Evolutionary conservation across 2,113 vertebrate species (phyloP).

Genomic region (Crotalus viridis): DNA sequence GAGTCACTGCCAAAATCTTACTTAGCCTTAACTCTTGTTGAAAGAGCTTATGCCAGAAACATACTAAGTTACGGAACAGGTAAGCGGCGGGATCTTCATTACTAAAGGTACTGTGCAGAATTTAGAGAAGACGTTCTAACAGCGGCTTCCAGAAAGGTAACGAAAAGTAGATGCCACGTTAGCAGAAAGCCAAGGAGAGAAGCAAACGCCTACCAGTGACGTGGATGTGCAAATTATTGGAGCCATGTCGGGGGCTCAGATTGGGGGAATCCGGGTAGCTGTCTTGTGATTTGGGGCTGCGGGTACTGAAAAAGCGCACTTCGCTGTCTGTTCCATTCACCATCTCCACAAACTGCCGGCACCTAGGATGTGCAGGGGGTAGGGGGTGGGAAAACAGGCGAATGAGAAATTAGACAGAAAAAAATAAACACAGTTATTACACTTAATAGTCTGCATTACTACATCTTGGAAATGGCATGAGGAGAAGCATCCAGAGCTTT

Average conservation of each 20-base stretch:
- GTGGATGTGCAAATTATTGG: constrained; percentile 85
- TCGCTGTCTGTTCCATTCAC: constrained; percentile 98
- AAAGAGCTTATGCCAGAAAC: neutral
- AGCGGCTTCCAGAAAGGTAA: neutral
- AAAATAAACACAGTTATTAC: neutral
- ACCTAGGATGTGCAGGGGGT: constrained; percentile 69
- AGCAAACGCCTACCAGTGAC: constrained; percentile 76
- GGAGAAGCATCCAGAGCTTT: neutral
- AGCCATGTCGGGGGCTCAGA: constrained; percentile 88
- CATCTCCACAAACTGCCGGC: constrained; percentile 99
- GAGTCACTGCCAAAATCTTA: neutral
- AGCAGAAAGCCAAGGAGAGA: accelerated
- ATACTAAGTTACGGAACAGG: neutral
- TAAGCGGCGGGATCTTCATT: neutral
- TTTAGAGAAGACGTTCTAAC: neutral
- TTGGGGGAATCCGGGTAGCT: constrained; percentile 91
- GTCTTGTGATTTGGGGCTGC: constrained; percentile 94
- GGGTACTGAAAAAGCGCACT: constrained; percentile 87
- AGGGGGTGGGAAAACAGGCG: constrained; percentile 22
- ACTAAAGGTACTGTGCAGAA: neutral
- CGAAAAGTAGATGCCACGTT: neutral
- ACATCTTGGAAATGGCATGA: neutral
- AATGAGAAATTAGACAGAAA: neutral
- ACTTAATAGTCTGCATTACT: neutral
- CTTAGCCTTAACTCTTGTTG: neutral